Evolutionary conservation across 2,797 vertebrate genomes (phyloP), one percentile per base, ranked within the genome.

Genomic region (Semaprochilodus insignis): DNA sequence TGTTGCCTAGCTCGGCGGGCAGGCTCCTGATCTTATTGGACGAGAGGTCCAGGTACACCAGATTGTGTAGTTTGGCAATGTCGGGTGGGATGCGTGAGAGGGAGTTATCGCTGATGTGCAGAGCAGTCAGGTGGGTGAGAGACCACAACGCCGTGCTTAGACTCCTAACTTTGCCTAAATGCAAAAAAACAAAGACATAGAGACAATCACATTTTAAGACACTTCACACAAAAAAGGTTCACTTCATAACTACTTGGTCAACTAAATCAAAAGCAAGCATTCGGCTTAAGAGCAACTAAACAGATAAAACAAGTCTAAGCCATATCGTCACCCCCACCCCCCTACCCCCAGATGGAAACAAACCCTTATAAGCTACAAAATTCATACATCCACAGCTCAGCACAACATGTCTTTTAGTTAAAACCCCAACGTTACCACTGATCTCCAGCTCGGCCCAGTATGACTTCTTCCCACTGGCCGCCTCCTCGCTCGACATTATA

Each of bases 391-490:
- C 27, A 57, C 8, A 25, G 48, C 69, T 51, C 55, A 6, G 7
- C n/a, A 27, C 70, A 72, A 72, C 23, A 27, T 6, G 19, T 44
- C 34, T 69, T 31, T 4, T 11, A 63, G 0, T 21, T 34, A 60
- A 57, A 59, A 19, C 0, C 10, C 6, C 5, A 62, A 76, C 19
- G 48, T 96, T 92, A 99, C 98, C 98, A 90, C 97, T 98, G 93
- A 99, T 99, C 96, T 99, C 98, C 93, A 99, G 95, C 94, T 99
- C 98, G 90, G 96, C 97, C 98, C 98, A 99, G 93, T 98, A 97
- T 89, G 98, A 98, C 93, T 99, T 99, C 95, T 99, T 99, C 90
- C 98, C 97, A 74, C 97, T 98, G 90, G 98, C 96, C 94, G 96
- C 96, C 91, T 99, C 97, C 92, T 99, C 97, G 87, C 93, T 97